Evolutionary conservation across 2,113 vertebrate species (phyloP), one percentile per base, ranked within the genome.

Genomic region (Chaetodon auriga): DNA sequence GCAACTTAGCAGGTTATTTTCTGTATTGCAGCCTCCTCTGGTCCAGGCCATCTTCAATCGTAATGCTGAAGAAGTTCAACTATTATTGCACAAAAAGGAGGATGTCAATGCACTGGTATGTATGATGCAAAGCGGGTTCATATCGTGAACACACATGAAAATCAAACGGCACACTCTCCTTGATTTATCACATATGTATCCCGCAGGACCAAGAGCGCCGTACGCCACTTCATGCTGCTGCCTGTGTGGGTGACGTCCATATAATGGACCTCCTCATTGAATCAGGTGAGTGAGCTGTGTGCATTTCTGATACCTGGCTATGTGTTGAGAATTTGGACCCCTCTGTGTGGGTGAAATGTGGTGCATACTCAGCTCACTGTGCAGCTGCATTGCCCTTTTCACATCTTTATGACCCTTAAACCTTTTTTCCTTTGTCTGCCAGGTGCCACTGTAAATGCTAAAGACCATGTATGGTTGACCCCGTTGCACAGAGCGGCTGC

Each of bases 31-130:
- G 98, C 96, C 98, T 95, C 97, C 97, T 95, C 96, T 99, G 96
- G 97, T 99, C 96, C 98, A 99, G 96, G 98, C 98, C 94, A 98
- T 99, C 95, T 99, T 99, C 95, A 98, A 97, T 94, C 97, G 97
- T 81, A 97, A 99, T 95, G 92, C 97, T 93, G 98, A 99, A 95
- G 97, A 99, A 96, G 95, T 99, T 92, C 96, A 97, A 92, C 96
- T 95, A 65, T 87, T 99, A 93, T 96, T 99, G 94, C 97, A 96
- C 85, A 97, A 98, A 95, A 97, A 98, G 93, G 98, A 99, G 94
- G 99, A 99, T 95, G 97, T 99, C 94, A 98, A 99, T 64, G 95
- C 97, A 82, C 91, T 97, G 97, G 98, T 99, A 95, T 90, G 93
- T 86, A 60, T 58, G 18, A 62, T 36, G 2, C n/a, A 5, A 48